Base-by-base conservation (phyloP, 2,888 invertebrate genomes). In the Dorcus parallelipipedus region DNA sequence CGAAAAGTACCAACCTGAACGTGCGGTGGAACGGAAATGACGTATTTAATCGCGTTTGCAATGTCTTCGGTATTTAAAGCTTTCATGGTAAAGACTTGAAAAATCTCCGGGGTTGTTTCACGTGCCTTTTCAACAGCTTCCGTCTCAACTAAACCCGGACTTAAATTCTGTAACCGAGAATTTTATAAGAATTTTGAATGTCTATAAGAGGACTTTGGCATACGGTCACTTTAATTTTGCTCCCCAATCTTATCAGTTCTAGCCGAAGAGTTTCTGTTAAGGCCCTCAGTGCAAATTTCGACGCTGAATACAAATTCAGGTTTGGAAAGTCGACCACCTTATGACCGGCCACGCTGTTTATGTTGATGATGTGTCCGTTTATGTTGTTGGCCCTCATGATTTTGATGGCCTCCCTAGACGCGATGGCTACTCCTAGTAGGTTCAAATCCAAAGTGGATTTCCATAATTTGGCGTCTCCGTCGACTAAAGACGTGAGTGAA, bases 141-240 rank as follows among this genome's bases (percentile, higher is more conserved):
- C 0, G 86, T 86, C 48, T 79, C 79, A 14, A 86, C 85, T 64
- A 85, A 71, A 14, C 87, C 88, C 0, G 87, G 87, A 45, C 84
- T 86, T 48, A 87, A 77, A 66, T 84, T 85, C 87, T 87, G 26
- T 1, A 33, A 33, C 6, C 26, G 3, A 33, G 6, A 33, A 33
- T 33, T 4, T 33, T 33, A 17, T 5, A 14, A 8, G 17, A 14
- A 7, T 14, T 47, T 14, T 17, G 26, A 2, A 20, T 33, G 26
- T 10, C n/a, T 9, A 14, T 14, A 45, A 8, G 14, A 56, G 26
- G 26, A 1, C 26, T 7, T 33, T 33, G 26, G 26, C 47, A 50
- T 60, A 70, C 71, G 14, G 71, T 66, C n/a, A 70, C 63, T 66
- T 69, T 68, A 38, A 70, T 70, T 9, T 55, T 64, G 10, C 52